Evolutionary conservation across 2,797 vertebrate species (phyloP).

Genomic region (Poliocrania exsul): DNA sequence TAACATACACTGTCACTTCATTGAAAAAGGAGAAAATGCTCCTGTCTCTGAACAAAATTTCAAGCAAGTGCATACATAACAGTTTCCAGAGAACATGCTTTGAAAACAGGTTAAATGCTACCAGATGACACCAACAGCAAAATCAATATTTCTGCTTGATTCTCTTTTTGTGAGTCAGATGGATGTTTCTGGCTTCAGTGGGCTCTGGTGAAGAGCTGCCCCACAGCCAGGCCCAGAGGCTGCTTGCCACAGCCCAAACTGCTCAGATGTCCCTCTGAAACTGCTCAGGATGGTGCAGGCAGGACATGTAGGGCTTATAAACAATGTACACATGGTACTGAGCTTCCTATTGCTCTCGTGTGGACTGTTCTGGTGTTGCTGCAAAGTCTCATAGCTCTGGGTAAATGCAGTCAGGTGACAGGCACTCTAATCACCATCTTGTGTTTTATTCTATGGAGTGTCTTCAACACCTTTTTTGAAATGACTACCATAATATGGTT

Average conservation of each 20-base stretch:
- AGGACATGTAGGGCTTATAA: fast-evolving
- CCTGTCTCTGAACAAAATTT: background rate
- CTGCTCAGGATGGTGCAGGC: background rate
- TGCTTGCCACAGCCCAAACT: background rate
- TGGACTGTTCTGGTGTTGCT: background rate
- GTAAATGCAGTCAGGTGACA: background rate
- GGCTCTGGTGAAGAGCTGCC: background rate
- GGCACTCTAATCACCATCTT: background rate
- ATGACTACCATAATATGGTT: background rate
- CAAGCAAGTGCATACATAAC: background rate
- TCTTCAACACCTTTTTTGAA: background rate
- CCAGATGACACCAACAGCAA: background rate
- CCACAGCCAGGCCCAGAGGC: background rate
- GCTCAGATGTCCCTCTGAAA: background rate
- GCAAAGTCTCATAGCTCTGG: background rate
- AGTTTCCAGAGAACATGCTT: background rate
- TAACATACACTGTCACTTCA: background rate
- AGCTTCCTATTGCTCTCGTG: background rate
- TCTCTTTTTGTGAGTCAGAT: background rate
- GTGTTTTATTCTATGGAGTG: background rate
- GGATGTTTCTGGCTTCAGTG: background rate
- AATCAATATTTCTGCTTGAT: background rate
- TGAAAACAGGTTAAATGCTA: background rate
- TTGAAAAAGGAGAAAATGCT: background rate
- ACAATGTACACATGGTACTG: fast-evolving